Percentiles rank a stretch among this genome's conserved stretches.
Conservation (phyloP, 1,140 invertebrate genomes). For the Drosophila nannoptera region DNA sequence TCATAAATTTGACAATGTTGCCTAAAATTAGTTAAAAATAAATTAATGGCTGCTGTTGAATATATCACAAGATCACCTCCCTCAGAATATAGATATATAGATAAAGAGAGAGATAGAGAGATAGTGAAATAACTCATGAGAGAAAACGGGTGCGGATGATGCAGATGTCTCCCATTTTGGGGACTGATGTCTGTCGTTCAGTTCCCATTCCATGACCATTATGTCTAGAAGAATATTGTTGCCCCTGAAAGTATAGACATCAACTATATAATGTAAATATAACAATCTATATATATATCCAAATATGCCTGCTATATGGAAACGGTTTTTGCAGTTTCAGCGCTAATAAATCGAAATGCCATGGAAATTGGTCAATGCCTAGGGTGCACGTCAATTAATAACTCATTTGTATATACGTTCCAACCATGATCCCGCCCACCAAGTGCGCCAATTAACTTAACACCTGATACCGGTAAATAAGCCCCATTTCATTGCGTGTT, state of each 20-base stretch:
- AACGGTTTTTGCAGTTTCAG: constrained; percentile 48
- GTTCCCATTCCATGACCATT: constrained; percentile 54
- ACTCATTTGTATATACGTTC: not conserved
- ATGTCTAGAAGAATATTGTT: not conserved
- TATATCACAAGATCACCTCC: not conserved
- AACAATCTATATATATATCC: constrained; percentile 14
- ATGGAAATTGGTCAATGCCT: constrained; percentile 30
- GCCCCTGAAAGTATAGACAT: constrained; percentile 34
- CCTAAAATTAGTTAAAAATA: constrained; percentile 52
- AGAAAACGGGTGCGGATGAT: not conserved
- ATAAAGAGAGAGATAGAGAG: not conserved
- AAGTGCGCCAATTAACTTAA: constrained; percentile 10
- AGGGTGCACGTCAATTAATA: not conserved
- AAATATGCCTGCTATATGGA: constrained; percentile 8
- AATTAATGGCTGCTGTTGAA: constrained; percentile 44
- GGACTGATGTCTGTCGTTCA: constrained; percentile 45
- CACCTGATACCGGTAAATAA: constrained; percentile 17
- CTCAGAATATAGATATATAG: not conserved
- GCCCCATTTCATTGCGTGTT: constrained; percentile 4
- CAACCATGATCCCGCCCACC: not conserved
- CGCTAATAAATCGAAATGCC: constrained; percentile 49
- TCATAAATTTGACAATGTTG: constrained; percentile 45
- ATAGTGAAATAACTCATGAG: not conserved
- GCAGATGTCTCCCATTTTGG: constrained; percentile 45
- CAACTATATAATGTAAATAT: constrained; percentile 6